Conservation (phyloP, 2,113 vertebrate species). For the Saguinus imperator region DNA sequence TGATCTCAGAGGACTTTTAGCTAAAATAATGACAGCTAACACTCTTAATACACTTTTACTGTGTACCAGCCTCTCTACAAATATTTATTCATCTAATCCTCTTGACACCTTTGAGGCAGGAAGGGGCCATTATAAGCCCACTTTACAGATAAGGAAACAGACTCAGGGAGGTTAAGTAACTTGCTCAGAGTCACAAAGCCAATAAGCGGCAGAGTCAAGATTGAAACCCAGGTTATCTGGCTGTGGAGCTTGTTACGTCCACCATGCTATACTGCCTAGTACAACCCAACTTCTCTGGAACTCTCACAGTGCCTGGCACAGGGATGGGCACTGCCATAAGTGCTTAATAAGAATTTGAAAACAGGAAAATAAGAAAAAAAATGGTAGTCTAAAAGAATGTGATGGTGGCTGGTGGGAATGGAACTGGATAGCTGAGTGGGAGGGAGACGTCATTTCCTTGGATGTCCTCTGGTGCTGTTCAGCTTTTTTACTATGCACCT, state of each 20-base stretch:
- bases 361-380: background rate
- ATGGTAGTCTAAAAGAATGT: background rate
- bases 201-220: background rate
- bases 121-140: background rate
- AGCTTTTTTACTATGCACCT: background rate
- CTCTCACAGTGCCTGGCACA: background rate
- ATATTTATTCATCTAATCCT: background rate
- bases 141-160: constrained; percentile 9
- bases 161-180: background rate
- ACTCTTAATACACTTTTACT: background rate
- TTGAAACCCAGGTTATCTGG: background rate
- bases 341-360: background rate
- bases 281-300: background rate
- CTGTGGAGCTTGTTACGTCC: background rate
- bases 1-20: background rate
- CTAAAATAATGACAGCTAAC: background rate
- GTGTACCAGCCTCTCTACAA: background rate
- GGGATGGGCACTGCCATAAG: background rate
- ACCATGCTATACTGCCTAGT: background rate
- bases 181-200: background rate
- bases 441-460: background rate
- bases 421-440: background rate
- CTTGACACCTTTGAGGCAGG: background rate
- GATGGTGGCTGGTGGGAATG: background rate
- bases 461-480: background rate